Evolutionary conservation across 2,113 vertebrate genomes (phyloP).

Genomic region (Pterocles orientalis): DNA sequence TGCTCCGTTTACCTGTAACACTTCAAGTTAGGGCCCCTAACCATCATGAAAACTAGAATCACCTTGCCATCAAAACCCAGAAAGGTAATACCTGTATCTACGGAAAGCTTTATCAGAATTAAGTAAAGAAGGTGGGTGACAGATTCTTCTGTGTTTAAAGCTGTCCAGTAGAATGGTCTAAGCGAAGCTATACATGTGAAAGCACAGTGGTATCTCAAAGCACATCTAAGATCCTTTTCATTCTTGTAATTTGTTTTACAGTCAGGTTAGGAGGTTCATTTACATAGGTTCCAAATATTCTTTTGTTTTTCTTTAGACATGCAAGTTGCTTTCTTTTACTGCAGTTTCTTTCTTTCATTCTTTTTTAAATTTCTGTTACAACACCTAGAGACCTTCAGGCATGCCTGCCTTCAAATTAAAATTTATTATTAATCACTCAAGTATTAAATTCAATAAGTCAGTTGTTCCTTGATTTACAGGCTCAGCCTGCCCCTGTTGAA

Average conservation of each 20-base stretch:
- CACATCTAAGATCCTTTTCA: not conserved
- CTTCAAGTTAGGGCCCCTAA: not conserved
- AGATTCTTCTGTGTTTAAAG: not conserved
- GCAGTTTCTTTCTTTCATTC: constrained; percentile 12
- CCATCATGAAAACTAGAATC: not conserved
- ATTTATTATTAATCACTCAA: constrained; percentile 59
- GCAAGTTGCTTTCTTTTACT: constrained; percentile 20
- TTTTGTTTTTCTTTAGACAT: constrained; percentile 33
- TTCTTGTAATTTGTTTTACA: not conserved
- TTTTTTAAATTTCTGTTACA: constrained; percentile 43
- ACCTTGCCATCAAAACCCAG: not conserved
- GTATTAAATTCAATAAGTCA: constrained; percentile 61
- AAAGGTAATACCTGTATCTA: not conserved
- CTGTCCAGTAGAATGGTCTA: not conserved
- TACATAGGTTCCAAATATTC: not conserved
- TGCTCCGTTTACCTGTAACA: not conserved
- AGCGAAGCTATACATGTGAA: accelerated
- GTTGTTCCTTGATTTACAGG: constrained; percentile 56
- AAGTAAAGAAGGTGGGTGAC: not conserved
- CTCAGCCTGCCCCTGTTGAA: constrained; percentile 28
- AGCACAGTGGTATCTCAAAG: not conserved
- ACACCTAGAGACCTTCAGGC: constrained; percentile 47
- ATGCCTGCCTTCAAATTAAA: constrained; percentile 59
- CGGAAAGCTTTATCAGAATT: not conserved
- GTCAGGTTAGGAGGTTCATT: constrained; percentile 23